A percentile compares a stretch with the other conserved stretches of the same genome.
Evolutionary conservation across 2,888 invertebrate species (phyloP).

Genomic region (Papilio demoleus): DNA sequence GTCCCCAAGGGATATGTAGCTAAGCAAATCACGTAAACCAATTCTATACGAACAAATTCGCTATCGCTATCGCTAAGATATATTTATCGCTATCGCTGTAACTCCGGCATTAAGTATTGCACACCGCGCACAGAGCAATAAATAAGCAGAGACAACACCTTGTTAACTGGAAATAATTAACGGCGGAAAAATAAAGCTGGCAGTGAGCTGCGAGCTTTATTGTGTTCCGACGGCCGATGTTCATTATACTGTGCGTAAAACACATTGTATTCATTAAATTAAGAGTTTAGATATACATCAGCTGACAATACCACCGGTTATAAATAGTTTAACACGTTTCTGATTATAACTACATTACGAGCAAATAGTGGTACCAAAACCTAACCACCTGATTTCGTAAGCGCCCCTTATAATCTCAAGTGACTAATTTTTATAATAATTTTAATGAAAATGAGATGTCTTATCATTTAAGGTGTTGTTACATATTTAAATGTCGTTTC

Average conservation of each 20-base stretch:
- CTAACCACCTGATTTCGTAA: too few relatives aligned
- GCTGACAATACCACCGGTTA: neutral
- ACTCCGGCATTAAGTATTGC: slow-evolving; percentile 44
- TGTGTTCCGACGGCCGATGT: slow-evolving; percentile 33
- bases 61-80: too few relatives aligned
- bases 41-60: too few relatives aligned
- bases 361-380: too few relatives aligned
- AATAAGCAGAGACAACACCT: slow-evolving; percentile 81
- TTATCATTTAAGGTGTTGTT: too few relatives aligned
- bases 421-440: too few relatives aligned
- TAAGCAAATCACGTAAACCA: too few relatives aligned
- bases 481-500: too few relatives aligned
- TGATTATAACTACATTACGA: neutral
- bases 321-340: neutral
- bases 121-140: slow-evolving; percentile 73
- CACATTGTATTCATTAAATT: slow-evolving; percentile 5
- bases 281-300: slow-evolving; percentile 20
- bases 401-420: too few relatives aligned
- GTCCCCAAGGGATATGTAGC: too few relatives aligned
- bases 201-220: slow-evolving; percentile 47
- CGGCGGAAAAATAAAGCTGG: slow-evolving; percentile 73
- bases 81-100: slow-evolving; percentile 40
- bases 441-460: too few relatives aligned
- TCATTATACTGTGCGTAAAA: slow-evolving; percentile 26
- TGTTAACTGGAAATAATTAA: slow-evolving; percentile 82